Conservation (phyloP, 2,888 invertebrate genomes). For the Rhagonycha lutea region DNA sequence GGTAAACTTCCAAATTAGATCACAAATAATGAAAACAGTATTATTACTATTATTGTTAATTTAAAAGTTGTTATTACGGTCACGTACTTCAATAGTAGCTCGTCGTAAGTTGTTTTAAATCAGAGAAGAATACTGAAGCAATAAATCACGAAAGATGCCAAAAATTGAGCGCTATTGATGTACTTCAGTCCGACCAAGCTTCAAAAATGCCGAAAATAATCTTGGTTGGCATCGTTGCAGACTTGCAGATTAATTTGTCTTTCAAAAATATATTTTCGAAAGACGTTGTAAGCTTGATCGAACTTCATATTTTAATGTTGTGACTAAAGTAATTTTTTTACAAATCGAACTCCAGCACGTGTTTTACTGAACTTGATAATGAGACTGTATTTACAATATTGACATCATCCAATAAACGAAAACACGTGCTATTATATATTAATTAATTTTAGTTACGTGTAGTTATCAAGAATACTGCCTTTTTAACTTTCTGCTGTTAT, state of each 20-base stretch:
- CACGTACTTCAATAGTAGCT: background rate
- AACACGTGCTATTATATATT: background rate
- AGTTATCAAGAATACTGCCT: background rate
- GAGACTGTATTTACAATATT: background rate
- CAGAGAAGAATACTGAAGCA: background rate
- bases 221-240: too few species aligned
- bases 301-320: background rate
- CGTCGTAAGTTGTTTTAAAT: background rate
- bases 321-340: background rate
- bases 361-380: background rate
- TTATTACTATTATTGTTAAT: background rate
- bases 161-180: background rate
- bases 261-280: background rate
- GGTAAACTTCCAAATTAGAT: background rate
- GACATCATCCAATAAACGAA: background rate
- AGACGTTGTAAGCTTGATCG: background rate
- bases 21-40: background rate
- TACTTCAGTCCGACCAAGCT: background rate
- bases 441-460: background rate
- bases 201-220: background rate
- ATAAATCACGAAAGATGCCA: background rate
- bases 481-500: background rate
- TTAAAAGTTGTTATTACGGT: background rate
- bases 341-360: background rate
- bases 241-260: too few species aligned